These are phyloP conservation scores for Salticus scenicus DNA, from an alignment of 2,888 invertebrate species.

Conservation along the genomic window DNA sequence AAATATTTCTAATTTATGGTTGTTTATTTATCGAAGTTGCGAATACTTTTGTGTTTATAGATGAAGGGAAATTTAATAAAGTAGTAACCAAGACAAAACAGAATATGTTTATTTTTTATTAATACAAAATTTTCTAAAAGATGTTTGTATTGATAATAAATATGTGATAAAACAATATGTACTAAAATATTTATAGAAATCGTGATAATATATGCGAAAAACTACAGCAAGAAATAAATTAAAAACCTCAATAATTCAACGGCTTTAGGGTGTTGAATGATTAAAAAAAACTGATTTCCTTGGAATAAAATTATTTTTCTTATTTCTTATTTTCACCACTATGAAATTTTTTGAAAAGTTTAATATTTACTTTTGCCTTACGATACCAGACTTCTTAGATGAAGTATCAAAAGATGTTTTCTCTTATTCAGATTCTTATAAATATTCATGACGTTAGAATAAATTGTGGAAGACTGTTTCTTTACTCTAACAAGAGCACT, in stretches of 20 bases:
- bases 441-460: neutral
- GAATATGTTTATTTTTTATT: too few species aligned
- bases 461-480: too few species aligned
- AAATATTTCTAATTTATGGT: too few species aligned
- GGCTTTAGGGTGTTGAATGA: neutral
- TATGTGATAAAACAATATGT: too few species aligned
- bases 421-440: neutral
- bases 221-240: conserved; percentile 9
- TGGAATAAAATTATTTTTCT: neutral
- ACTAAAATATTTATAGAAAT: too few species aligned
- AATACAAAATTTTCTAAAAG: too few species aligned
- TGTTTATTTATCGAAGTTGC: too few species aligned
- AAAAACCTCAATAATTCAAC: neutral
- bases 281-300: neutral
- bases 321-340: neutral
- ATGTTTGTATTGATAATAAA: too few species aligned
- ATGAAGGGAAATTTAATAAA: too few species aligned
- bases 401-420: neutral
- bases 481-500: neutral
- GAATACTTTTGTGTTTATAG: too few species aligned
- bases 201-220: too few species aligned
- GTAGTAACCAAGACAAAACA: too few species aligned
- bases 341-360: neutral
- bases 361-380: neutral
- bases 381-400: neutral